phyloP scores from a whole-genome alignment of 1,140 invertebrate species.

The Thaumetopoea pityocampa region DNA sequence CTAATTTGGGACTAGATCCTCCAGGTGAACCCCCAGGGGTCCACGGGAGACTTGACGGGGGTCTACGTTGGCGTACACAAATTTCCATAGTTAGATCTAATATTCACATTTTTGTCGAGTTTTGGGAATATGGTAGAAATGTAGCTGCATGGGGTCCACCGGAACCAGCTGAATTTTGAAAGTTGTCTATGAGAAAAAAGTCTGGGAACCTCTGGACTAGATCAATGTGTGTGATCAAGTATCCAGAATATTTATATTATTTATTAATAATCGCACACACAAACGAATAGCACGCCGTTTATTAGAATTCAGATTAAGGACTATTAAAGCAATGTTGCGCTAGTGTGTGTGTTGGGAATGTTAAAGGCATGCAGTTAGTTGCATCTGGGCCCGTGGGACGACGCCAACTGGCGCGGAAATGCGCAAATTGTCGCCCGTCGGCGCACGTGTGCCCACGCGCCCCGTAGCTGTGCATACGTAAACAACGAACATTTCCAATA shows the following conservation, averaged over 20 bases:
- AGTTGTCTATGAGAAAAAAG: no score
- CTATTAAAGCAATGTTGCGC: slow-evolving; percentile 13
- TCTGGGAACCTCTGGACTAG: no score
- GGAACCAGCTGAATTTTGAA: no score
- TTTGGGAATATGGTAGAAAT: no score
- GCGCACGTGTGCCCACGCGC: slow-evolving; percentile 24
- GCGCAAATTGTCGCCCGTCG: slow-evolving; percentile 39
- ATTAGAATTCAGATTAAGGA: slow-evolving; percentile 11
- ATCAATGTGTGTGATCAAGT: no score
- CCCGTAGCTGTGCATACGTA: slow-evolving; percentile 19
- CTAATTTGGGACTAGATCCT: no score
- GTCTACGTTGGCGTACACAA: no score
- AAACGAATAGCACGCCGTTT: slow-evolving; percentile 10
- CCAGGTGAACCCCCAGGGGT: no score
- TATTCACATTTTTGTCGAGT: no score
- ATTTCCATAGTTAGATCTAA: no score
- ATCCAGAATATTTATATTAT: slow-evolving; percentile 1
- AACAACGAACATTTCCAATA: slow-evolving; percentile 16
- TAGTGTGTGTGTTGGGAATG: slow-evolving; percentile 9
- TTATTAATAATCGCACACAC: slow-evolving; percentile 17
- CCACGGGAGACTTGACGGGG: no score
- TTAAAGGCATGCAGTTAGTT: slow-evolving; percentile 52
- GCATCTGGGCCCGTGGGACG: slow-evolving; percentile 40
- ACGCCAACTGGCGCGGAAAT: slow-evolving; percentile 51
- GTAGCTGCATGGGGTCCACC: no score